Percentiles rank a stretch among this genome's conserved stretches.
Evolutionary conservation across 1,140 invertebrate species (phyloP).

Genomic region (Drosophila kurseongensis): DNA sequence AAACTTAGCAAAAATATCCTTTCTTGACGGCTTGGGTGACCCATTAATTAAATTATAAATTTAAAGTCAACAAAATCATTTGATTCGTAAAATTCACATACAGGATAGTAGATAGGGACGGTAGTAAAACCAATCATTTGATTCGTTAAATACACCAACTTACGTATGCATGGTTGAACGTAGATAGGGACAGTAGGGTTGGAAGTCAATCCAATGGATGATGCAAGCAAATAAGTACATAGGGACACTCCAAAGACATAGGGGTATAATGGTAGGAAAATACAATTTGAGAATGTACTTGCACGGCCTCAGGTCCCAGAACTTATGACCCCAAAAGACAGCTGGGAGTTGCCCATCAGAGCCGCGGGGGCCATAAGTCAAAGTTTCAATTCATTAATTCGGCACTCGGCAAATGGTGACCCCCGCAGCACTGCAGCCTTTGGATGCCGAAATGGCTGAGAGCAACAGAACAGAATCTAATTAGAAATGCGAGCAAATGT

Average conservation of each 20-base stretch:
- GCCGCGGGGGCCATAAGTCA: slow-evolving; percentile 4
- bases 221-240: not conserved
- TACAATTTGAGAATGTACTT: not conserved
- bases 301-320: not conserved
- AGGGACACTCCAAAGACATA: not conserved
- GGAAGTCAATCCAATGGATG: not conserved
- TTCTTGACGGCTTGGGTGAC: no score
- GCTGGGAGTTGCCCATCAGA: not conserved
- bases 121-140: not conserved
- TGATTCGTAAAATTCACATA: not conserved
- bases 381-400: slow-evolving; percentile 35
- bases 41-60: no score
- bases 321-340: not conserved
- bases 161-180: no score
- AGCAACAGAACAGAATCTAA: slow-evolving; percentile 22
- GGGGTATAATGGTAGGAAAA: no score
- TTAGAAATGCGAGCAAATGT: slow-evolving; percentile 63
- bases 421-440: not conserved
- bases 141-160: no score
- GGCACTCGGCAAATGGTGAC: slow-evolving; percentile 16
- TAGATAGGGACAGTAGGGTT: not conserved
- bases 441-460: not conserved
- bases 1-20: no score
- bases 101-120: not conserved
- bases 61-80: not conserved